Percentiles rank a stretch among this genome's conserved stretches.
Evolutionary conservation across 2,888 invertebrate species (phyloP).

Genomic region (Lithophane semibrunnea): DNA sequence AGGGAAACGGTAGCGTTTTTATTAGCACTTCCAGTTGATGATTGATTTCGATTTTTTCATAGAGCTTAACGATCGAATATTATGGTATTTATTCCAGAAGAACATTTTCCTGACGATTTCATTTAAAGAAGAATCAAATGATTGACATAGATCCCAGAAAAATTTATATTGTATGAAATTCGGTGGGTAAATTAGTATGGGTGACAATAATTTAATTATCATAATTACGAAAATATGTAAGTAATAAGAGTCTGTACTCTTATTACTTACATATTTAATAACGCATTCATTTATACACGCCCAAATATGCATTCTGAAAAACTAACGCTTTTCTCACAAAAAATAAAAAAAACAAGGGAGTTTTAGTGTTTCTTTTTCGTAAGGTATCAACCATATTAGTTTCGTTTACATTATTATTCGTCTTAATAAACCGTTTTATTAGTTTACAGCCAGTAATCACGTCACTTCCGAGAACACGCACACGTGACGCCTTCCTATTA

Average conservation of each 20-base stretch:
- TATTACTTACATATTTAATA: too few relatives aligned
- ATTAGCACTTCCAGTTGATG: slow-evolving; percentile 36
- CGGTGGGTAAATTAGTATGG: not conserved
- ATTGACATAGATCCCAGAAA: not conserved
- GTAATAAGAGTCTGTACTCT: too few relatives aligned
- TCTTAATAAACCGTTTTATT: slow-evolving; percentile 81
- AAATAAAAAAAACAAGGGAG: slow-evolving; percentile 18
- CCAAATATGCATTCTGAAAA: not conserved
- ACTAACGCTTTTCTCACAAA: not conserved
- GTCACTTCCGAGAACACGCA: slow-evolving; percentile 83
- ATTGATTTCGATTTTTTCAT: not conserved
- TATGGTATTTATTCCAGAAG: not conserved
- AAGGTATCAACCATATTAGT: slow-evolving; percentile 42
- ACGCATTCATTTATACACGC: not conserved
- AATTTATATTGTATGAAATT: not conserved
- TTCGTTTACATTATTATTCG: slow-evolving; percentile 54
- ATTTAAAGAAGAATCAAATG: not conserved
- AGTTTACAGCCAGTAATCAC: slow-evolving; percentile 86
- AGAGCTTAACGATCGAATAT: not conserved
- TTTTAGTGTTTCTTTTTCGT: slow-evolving; percentile 2
- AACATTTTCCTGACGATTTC: too few relatives aligned
- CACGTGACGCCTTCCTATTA: slow-evolving; percentile 74
- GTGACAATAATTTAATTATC: not conserved
- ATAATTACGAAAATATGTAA: not conserved
- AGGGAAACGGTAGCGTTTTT: slow-evolving; percentile 21